Conservation (phyloP, 2,113 vertebrate species). For the Mystacornis crossleyi region DNA sequence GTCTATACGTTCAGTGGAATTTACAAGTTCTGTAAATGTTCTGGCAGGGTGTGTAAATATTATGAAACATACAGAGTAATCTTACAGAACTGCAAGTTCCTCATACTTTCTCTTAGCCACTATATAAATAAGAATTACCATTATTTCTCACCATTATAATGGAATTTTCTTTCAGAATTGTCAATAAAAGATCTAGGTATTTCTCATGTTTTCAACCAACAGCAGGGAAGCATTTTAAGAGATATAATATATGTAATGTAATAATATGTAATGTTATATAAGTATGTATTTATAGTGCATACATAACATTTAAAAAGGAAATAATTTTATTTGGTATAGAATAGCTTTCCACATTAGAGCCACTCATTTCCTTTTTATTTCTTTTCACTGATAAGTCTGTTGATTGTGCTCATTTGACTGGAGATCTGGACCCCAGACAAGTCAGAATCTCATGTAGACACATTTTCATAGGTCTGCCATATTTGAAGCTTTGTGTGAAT, state of each 20-base stretch:
- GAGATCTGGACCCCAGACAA: background rate
- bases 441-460: background rate
- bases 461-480: background rate
- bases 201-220: background rate
- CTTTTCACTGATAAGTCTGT: background rate
- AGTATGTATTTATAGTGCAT: background rate
- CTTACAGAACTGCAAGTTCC: background rate
- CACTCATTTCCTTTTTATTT: background rate
- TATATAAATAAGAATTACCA: background rate
- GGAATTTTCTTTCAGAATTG: background rate
- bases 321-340: background rate
- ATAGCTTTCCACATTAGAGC: background rate
- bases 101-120: background rate
- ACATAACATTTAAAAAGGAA: background rate
- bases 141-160: background rate
- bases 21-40: background rate
- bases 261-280: too few relatives aligned
- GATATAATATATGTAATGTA: background rate
- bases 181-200: background rate
- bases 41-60: background rate
- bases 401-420: background rate
- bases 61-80: background rate
- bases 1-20: background rate
- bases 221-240: background rate
- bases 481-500: background rate